Conservation (phyloP, 2,888 invertebrate species). For the Mesodorylaimus sp. region DNA sequence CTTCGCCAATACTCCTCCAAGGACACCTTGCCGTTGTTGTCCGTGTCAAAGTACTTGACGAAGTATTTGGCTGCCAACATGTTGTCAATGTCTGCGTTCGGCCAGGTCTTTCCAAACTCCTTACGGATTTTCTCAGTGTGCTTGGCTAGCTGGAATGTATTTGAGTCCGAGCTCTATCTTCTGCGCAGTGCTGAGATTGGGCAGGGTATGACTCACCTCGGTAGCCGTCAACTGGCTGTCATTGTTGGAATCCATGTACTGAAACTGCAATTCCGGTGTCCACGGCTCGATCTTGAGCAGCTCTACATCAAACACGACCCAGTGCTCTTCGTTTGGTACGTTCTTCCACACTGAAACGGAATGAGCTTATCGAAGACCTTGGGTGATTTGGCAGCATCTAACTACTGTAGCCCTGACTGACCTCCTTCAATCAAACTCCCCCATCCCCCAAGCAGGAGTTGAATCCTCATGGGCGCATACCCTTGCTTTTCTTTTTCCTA, state of each 20-base stretch:
- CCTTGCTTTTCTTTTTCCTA: constrained; percentile 22
- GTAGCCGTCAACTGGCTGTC: constrained; percentile 17
- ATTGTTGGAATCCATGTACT: constrained; percentile 22
- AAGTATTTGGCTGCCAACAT: constrained; percentile 23
- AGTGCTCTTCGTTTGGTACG: constrained; percentile 28
- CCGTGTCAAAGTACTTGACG: constrained; percentile 25
- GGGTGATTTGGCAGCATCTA: too few species aligned
- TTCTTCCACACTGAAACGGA: constrained; percentile 24
- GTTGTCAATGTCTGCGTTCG: constrained; percentile 26
- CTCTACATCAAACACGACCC: constrained; percentile 25
- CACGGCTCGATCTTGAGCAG: constrained; percentile 20
- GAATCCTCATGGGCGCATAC: too few species aligned
- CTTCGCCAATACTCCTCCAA: neutral
- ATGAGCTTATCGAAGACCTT: too few species aligned
- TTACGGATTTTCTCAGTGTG: constrained; percentile 20
- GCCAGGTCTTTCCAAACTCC: constrained; percentile 26
- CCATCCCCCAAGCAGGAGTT: too few species aligned
- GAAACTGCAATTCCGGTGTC: constrained; percentile 20
- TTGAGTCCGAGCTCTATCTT: neutral
- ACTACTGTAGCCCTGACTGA: too few species aligned
- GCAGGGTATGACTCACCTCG: too few species aligned
- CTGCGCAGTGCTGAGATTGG: too few species aligned
- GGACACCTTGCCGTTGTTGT: constrained; percentile 18
- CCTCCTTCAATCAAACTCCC: too few species aligned
- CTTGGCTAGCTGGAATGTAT: constrained; percentile 15